Evolutionary conservation across 2,888 invertebrate species (phyloP), one percentile per base, ranked within the genome.

Genomic region (Rhagium mordax): DNA sequence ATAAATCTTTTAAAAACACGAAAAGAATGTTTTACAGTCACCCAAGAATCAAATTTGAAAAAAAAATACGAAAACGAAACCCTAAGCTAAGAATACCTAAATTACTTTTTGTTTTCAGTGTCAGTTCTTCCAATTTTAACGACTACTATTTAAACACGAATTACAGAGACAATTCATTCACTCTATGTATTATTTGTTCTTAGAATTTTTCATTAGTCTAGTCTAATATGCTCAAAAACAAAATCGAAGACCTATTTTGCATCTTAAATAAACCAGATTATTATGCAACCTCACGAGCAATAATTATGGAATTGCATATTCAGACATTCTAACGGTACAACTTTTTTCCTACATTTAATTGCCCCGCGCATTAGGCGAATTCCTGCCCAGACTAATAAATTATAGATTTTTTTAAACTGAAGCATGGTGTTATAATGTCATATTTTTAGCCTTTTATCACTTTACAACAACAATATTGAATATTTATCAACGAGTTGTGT

Each of bases 401-500:
- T 24, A 27, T 24, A 24, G 24, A 62, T 24, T 49, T 49, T 62
- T 62, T 64, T 64, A 64, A 64, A 64, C 64, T 64, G 62, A 48
- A 62, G 62, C 62, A 62, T 48, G 62, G 48, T 62, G 62, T 48
- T 64, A 27, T 64, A 64, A 27, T 51, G 24, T 48, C 24, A 27
- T 64, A 64, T 64, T 64, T 64, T 64, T 64, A 64, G 64, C 51
- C 49, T 64, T 51, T 64, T 64, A 49, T 21, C 57, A 16, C 57
- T n/a, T 55, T 57, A 47, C 47, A 55, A 47, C 67, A 27, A 60
- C 62, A 74, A 66, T 74, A 74, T 76, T 71, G 65, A 70, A 71
- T 65, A 68, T 72, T 78, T 80, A 78, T 80, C 80, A 71, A 64
- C 60, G 61, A 53, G 62, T 74, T 78, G 76, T 78, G 81, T 79